Percentiles rank a stretch among this genome's conserved stretches.
Evolutionary conservation across 2,888 invertebrate species (phyloP).

Genomic region (Serrognathus titanus): DNA sequence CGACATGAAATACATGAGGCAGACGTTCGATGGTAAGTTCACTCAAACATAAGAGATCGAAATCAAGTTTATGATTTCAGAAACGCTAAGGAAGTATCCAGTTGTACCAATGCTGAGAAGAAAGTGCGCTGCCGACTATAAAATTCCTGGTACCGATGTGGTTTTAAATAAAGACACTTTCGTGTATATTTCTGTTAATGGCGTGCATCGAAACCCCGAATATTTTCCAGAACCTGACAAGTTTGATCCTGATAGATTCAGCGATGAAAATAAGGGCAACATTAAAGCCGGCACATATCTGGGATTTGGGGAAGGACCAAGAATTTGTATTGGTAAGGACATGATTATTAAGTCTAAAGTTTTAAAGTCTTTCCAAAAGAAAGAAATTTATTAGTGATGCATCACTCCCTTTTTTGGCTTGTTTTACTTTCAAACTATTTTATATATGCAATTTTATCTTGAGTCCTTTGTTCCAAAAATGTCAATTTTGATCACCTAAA

Average conservation of each 20-base stretch:
- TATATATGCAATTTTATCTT: too few species aligned
- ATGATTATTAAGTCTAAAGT: too few species aligned
- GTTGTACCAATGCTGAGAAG: slow-evolving; percentile 30
- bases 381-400: too few species aligned
- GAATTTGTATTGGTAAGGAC: slow-evolving; percentile 33
- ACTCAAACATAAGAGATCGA: neutral
- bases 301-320: slow-evolving; percentile 35
- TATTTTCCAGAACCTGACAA: slow-evolving; percentile 35
- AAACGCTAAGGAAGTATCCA: slow-evolving; percentile 45
- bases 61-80: slow-evolving; percentile 26
- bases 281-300: slow-evolving; percentile 29
- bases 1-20: slow-evolving; percentile 51
- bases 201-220: slow-evolving; percentile 32
- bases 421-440: too few species aligned
- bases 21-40: slow-evolving; percentile 19
- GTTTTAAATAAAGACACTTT: slow-evolving; percentile 38
- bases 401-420: too few species aligned
- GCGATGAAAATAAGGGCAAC: slow-evolving; percentile 25
- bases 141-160: slow-evolving; percentile 36
- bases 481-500: too few species aligned
- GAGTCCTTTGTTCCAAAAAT: too few species aligned
- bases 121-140: slow-evolving; percentile 28
- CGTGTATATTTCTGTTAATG: slow-evolving; percentile 36
- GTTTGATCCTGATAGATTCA: slow-evolving; percentile 34
- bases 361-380: too few species aligned